phyloP scores from a whole-genome alignment of 2,888 invertebrate species.

The Andricus quercusramuli region DNA sequence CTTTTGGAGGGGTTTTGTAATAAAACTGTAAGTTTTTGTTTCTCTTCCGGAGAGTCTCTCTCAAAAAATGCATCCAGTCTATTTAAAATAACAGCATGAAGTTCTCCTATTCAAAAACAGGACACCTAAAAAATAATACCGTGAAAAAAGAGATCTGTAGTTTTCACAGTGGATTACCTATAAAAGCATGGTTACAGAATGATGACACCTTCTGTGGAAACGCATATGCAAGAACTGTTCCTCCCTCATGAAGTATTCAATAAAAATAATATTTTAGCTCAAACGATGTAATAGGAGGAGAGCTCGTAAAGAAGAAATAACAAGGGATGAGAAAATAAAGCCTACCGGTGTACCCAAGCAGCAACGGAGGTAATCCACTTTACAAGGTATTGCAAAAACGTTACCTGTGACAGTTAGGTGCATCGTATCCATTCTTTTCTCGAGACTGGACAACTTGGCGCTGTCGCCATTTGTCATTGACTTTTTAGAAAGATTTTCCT shows the following conservation, averaged over 20 bases:
- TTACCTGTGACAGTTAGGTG: not conserved
- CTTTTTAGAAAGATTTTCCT: conserved; percentile 22
- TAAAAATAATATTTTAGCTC: not conserved
- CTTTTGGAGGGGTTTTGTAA: too few relatives aligned
- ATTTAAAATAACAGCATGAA: too few relatives aligned
- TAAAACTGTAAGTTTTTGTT: too few relatives aligned
- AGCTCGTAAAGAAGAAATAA: not conserved
- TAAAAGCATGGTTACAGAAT: too few relatives aligned
- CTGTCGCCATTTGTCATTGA: conserved; percentile 19
- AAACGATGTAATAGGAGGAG: not conserved
- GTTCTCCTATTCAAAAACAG: too few relatives aligned
- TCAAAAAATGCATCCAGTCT: too few relatives aligned
- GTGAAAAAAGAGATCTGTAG: too few relatives aligned
- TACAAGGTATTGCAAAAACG: not conserved
- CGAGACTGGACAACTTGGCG: conserved; percentile 12
- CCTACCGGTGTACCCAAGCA: not conserved
- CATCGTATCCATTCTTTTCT: conserved; percentile 29
- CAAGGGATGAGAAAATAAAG: not conserved
- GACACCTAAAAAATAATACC: too few relatives aligned
- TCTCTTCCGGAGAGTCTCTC: too few relatives aligned
- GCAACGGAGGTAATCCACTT: not conserved
- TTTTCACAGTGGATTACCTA: too few relatives aligned
- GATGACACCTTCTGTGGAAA: too few relatives aligned
- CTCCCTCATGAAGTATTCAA: not conserved
- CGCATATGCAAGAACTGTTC: not conserved